A percentile compares a stretch with the other conserved stretches of the same genome.
Conservation (phyloP, 2,797 vertebrate genomes). For the Okamejei kenojei region DNA sequence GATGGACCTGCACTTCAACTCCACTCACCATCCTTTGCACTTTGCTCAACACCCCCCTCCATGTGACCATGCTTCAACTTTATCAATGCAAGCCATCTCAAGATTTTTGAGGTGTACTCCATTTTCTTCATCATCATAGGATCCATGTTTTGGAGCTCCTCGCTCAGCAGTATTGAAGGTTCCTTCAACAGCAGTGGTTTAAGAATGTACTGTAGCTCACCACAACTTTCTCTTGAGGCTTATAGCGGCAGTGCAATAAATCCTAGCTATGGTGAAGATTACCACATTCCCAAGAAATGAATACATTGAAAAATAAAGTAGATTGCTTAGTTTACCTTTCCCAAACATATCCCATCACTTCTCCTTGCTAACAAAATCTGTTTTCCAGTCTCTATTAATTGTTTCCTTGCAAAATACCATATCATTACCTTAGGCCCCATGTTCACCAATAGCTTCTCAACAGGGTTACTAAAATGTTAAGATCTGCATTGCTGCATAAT, state of each 20-base stretch:
- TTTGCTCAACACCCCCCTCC: background rate
- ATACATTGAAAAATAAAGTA: background rate
- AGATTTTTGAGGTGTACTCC: background rate
- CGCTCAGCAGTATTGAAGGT: too few species aligned
- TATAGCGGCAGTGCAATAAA: too few species aligned
- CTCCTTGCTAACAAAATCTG: background rate
- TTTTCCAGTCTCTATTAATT: background rate
- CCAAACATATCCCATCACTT: background rate
- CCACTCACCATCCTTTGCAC: background rate
- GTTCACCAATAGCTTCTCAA: background rate
- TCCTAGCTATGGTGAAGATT: too few species aligned
- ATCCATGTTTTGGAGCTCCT: too few species aligned
- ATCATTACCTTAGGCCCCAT: background rate
- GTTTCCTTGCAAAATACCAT: background rate
- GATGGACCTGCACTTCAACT: background rate
- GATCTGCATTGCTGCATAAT: background rate
- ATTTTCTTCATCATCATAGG: background rate
- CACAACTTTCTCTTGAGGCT: too few species aligned
- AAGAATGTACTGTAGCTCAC: too few species aligned
- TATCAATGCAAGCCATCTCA: background rate
- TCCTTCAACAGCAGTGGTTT: too few species aligned
- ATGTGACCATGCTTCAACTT: background rate
- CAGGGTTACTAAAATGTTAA: background rate
- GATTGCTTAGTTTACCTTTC: background rate
- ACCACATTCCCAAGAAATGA: too few species aligned